These are phyloP conservation scores for Drosophila serrata DNA, from an alignment of 1,140 invertebrate genomes.

Conservation along the genomic window DNA sequence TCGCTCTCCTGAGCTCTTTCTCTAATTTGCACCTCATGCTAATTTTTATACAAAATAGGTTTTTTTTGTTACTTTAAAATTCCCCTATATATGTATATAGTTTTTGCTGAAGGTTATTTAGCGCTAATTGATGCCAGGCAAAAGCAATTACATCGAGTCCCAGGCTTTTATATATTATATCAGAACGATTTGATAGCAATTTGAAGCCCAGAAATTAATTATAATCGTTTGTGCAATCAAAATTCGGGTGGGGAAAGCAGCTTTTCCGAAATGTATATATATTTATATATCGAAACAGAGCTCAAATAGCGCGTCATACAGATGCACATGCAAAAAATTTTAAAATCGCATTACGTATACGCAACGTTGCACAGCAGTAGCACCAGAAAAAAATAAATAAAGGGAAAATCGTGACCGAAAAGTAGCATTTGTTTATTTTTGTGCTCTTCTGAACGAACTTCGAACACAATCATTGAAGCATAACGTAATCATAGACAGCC, in stretches of 20 bases:
- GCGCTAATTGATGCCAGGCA: constrained; percentile 49
- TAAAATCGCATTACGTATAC: constrained; percentile 80
- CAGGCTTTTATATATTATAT: constrained; percentile 48
- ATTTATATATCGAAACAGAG: constrained; percentile 32
- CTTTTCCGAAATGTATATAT: background rate
- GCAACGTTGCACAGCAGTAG: constrained; percentile 63
- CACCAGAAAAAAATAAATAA: constrained; percentile 1
- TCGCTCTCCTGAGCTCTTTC: background rate
- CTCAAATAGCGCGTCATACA: constrained; percentile 10
- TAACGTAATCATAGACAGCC: constrained; percentile 34
- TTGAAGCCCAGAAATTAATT: constrained; percentile 78
- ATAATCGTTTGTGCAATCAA: constrained; percentile 50
- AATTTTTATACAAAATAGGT: constrained; percentile 26
- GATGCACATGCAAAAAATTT: constrained; percentile 77
- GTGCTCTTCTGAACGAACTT: constrained; percentile 10
- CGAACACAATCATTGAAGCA: constrained; percentile 34
- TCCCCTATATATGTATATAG: background rate
- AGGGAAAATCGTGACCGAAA: constrained; percentile 29
- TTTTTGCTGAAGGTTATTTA: constrained; percentile 31
- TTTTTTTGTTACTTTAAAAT: constrained; percentile 11
- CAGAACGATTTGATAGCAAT: constrained; percentile 70
- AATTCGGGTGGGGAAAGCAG: background rate
- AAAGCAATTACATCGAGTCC: constrained; percentile 25
- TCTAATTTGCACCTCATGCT: constrained; percentile 35
- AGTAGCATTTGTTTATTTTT: constrained; percentile 30